Conservation (phyloP, 2,113 vertebrate species). For the Poeciliopsis turrubarensis region DNA sequence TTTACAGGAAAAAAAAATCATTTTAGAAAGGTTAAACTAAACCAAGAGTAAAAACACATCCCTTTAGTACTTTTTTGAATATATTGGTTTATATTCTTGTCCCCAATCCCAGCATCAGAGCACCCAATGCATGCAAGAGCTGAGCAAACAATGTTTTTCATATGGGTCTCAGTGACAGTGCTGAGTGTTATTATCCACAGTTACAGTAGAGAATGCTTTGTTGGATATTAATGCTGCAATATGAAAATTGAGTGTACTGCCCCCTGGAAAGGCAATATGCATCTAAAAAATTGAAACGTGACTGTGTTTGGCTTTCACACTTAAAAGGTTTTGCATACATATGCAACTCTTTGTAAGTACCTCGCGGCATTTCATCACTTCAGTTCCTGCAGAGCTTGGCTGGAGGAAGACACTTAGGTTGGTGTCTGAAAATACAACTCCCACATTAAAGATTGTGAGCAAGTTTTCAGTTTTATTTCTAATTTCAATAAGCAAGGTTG, state of each 20-base stretch:
- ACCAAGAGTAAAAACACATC: background rate
- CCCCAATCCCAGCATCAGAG: background rate
- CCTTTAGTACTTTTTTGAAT: background rate
- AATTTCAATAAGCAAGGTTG: constrained; percentile 14
- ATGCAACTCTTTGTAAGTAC: constrained; percentile 52
- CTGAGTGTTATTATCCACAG: constrained; percentile 39
- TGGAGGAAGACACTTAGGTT: constrained; percentile 21
- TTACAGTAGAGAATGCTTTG: constrained; percentile 37
- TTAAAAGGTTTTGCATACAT: constrained; percentile 77
- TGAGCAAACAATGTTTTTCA: constrained; percentile 11
- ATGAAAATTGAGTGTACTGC: constrained; percentile 65
- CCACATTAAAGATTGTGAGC: constrained; percentile 5
- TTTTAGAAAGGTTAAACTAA: background rate
- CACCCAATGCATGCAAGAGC: background rate
- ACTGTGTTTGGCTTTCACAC: constrained; percentile 73
- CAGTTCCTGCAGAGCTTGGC: constrained; percentile 50
- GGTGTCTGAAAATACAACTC: constrained; percentile 29
- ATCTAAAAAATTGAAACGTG: constrained; percentile 61
- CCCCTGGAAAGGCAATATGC: constrained; percentile 58
- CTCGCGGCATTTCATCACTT: constrained; percentile 45
- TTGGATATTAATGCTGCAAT: constrained; percentile 67
- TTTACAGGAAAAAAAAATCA: too few species aligned
- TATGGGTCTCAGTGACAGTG: constrained; percentile 18
- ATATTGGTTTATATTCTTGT: background rate
- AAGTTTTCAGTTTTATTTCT: constrained; percentile 7